A percentile compares a stretch with the other conserved stretches of the same genome.
Conservation (phyloP, 2,113 vertebrate species). For the Platichthys flesus region DNA sequence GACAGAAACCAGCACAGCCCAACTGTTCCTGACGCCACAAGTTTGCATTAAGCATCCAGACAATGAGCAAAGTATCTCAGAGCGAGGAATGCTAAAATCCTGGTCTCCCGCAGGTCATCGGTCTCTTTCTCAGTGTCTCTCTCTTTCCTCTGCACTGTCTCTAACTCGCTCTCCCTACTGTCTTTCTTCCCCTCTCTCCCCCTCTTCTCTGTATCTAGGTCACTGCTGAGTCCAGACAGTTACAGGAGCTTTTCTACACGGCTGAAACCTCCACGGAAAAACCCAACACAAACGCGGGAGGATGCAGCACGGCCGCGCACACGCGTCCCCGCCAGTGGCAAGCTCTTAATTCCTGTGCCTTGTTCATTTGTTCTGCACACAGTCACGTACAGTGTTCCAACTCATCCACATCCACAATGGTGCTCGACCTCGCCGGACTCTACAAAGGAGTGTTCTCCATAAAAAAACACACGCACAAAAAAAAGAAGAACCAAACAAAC, state of each 20-base stretch:
- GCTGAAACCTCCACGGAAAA: constrained; percentile 45
- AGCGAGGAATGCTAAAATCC: constrained; percentile 8
- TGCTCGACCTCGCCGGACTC: neutral
- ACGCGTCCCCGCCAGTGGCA: no score
- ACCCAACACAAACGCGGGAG: constrained; percentile 8
- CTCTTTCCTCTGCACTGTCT: neutral
- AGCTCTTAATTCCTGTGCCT: neutral
- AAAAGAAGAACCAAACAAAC: neutral
- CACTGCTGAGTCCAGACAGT: constrained; percentile 57
- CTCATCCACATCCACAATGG: neutral
- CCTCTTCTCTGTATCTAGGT: constrained; percentile 59
- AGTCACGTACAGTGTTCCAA: neutral
- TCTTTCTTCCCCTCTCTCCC: neutral
- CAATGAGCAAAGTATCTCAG: neutral
- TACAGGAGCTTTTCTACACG: constrained; percentile 41
- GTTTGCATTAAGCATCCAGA: constrained; percentile 29
- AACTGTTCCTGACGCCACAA: constrained; percentile 25
- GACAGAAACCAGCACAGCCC: constrained; percentile 25
- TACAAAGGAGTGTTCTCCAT: neutral
- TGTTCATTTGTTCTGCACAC: neutral
- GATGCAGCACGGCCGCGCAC: constrained; percentile 8
- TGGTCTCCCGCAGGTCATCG: constrained; percentile 6
- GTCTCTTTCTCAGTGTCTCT: neutral
- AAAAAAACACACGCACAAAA: neutral
- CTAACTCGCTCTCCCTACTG: neutral